Evolutionary conservation across 2,797 vertebrate genomes (phyloP).

Genomic region (Spinus pinus): DNA sequence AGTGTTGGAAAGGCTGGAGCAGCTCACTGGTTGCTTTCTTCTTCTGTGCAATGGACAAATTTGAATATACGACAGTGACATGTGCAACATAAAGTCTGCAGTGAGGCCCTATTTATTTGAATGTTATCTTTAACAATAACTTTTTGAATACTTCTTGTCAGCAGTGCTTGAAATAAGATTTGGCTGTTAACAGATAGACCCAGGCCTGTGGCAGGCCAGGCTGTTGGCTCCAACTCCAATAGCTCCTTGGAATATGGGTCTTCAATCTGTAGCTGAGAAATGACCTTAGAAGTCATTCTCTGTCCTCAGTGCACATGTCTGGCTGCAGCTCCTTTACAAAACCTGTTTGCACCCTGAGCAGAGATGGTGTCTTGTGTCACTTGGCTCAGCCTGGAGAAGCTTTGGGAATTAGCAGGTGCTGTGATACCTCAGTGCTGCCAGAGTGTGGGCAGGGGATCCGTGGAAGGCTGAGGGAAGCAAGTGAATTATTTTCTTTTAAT

Average conservation of each 20-base stretch:
- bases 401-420: not conserved
- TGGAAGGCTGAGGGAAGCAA: not conserved
- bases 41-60: not conserved
- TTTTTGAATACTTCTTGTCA: not conserved
- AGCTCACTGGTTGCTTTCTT: not conserved
- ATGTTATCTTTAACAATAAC: not conserved
- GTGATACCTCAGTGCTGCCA: not conserved
- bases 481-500: not conserved
- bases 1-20: not conserved
- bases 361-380: not conserved
- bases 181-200: not conserved
- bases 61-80: not conserved
- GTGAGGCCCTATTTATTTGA: not conserved
- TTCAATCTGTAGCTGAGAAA: not conserved
- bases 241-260: not conserved
- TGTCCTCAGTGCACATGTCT: not conserved
- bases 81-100: not conserved
- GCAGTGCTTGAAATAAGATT: not conserved
- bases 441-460: accelerated
- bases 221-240: not conserved
- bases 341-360: not conserved
- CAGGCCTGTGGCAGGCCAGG: not conserved
- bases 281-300: not conserved
- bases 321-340: not conserved
- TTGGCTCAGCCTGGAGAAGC: not conserved